These are phyloP conservation scores for Malurus elegans DNA, from an alignment of 2,113 vertebrate genomes.

Conservation along the genomic window DNA sequence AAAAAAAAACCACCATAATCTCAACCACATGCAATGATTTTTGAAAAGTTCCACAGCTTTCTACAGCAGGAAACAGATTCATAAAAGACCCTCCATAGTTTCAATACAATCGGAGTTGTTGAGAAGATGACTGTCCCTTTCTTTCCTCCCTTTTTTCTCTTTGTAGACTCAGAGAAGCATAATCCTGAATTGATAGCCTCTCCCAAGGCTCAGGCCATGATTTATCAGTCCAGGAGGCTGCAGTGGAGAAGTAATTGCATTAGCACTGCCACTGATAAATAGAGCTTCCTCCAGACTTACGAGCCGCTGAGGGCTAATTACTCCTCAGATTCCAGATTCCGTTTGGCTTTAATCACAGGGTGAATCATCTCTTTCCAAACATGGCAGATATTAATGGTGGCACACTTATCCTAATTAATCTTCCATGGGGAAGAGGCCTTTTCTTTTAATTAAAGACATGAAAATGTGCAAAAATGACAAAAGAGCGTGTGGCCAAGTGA, in stretches of 20 bases:
- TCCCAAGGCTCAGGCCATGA: slow-evolving; percentile 32
- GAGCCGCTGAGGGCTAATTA: slow-evolving; percentile 81
- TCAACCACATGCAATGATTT: not conserved
- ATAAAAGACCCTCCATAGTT: not conserved
- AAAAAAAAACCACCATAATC: not conserved
- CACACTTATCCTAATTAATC: slow-evolving; percentile 67
- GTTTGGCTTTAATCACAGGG: slow-evolving; percentile 80
- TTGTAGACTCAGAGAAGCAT: not conserved
- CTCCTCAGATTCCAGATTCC: slow-evolving; percentile 74
- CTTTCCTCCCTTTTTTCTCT: not conserved
- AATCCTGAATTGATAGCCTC: slow-evolving; percentile 64
- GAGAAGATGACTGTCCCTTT: not conserved
- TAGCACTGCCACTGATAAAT: slow-evolving; percentile 71
- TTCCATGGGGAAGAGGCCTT: slow-evolving; percentile 48
- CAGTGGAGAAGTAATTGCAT: slow-evolving; percentile 64
- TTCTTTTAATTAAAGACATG: slow-evolving; percentile 68
- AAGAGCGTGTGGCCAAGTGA: not conserved
- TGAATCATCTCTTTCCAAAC: slow-evolving; percentile 77
- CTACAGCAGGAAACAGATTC: not conserved
- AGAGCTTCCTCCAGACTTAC: slow-evolving; percentile 64
- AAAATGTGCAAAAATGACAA: slow-evolving; percentile 58
- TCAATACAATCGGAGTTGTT: not conserved
- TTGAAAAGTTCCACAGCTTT: not conserved
- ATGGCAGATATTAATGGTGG: slow-evolving; percentile 67
- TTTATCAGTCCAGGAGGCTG: slow-evolving; percentile 34